Evolutionary conservation across 2,797 vertebrate genomes (phyloP).

Genomic region (Molossus molossus): DNA sequence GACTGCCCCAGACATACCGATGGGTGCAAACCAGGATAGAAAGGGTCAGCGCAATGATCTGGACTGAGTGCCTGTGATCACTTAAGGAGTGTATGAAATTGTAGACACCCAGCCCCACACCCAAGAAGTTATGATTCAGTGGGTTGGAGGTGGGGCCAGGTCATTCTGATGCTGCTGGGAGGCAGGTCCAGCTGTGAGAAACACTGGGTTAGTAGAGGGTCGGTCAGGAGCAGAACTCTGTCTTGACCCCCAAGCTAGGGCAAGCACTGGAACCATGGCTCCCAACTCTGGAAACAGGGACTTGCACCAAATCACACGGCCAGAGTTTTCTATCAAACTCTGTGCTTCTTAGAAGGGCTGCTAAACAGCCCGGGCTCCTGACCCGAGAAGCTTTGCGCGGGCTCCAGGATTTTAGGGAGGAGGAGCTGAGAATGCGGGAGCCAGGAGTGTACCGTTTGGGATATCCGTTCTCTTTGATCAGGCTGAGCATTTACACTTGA

Average conservation of each 20-base stretch:
- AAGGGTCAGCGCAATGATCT: fast-evolving
- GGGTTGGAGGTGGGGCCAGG: background rate
- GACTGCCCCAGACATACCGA: background rate
- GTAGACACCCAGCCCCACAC: background rate
- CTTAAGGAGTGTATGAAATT: background rate
- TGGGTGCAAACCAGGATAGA: fast-evolving
- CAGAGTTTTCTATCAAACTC: background rate
- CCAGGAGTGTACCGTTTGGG: background rate
- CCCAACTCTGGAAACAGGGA: background rate
- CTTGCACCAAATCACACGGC: background rate
- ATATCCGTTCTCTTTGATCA: background rate
- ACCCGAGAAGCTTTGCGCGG: background rate
- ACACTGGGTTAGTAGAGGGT: background rate
- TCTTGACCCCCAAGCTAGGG: background rate
- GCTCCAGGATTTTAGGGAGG: background rate
- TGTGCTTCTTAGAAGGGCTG: slow-evolving; percentile 10
- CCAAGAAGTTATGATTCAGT: background rate
- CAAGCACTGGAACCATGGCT: background rate
- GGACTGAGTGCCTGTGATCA: background rate
- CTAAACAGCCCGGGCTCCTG: background rate
- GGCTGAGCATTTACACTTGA: background rate
- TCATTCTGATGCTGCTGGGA: background rate
- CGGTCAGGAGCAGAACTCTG: background rate
- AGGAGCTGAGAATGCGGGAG: background rate
- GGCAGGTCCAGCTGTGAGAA: background rate